phyloP scores from a whole-genome alignment of 2,113 vertebrate genomes.

The Chunga burmeisteri region DNA sequence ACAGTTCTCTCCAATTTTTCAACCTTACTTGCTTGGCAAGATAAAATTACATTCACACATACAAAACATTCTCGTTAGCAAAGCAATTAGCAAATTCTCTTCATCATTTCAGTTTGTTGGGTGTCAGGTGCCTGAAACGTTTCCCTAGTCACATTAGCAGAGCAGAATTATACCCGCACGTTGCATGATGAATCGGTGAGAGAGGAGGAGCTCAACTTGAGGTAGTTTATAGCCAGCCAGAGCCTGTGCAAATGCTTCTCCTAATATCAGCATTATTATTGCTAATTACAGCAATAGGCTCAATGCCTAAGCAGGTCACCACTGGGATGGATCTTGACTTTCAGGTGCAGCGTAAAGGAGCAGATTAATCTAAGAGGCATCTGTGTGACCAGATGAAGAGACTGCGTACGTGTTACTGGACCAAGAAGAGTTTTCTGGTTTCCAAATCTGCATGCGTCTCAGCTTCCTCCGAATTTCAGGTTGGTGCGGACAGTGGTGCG shows the following conservation, averaged over 20 bases:
- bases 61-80: background rate
- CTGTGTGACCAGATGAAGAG: background rate
- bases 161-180: background rate
- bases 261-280: background rate
- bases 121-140: background rate
- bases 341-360: background rate
- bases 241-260: background rate
- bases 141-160: background rate
- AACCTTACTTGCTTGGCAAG: background rate
- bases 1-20: background rate
- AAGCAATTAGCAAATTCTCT: background rate
- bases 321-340: background rate
- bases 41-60: background rate
- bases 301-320: background rate
- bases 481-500: rapidly evolving
- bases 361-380: background rate
- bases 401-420: background rate
- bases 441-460: background rate
- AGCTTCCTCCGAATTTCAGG: background rate
- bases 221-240: background rate
- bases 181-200: background rate
- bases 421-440: background rate
- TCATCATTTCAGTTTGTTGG: background rate
- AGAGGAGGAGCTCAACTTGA: background rate
- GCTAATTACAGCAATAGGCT: background rate